Conservation (phyloP, 2,797 vertebrate genomes). For the Carcharodon carcharias region DNA sequence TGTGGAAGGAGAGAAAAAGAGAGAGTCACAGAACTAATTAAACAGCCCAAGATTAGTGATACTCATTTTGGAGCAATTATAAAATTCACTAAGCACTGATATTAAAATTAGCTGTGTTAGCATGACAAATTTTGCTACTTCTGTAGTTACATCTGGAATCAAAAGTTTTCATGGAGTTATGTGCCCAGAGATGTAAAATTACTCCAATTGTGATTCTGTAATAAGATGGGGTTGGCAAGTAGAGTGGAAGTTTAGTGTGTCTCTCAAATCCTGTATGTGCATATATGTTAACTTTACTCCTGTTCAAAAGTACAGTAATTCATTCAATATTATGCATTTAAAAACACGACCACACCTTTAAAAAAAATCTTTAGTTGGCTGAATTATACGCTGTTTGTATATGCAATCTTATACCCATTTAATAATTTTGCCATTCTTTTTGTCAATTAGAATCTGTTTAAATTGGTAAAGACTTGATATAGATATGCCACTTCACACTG, state of each 20-base stretch:
- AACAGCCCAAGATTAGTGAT: background rate
- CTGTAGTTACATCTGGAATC: constrained; percentile 9
- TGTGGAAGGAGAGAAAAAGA: constrained; percentile 50
- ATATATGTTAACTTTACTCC: background rate
- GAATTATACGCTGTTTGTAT: background rate
- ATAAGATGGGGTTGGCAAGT: background rate
- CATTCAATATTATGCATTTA: background rate
- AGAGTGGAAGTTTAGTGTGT: too few relatives aligned
- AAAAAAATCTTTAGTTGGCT: background rate
- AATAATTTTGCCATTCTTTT: too few relatives aligned
- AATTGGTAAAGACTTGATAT: background rate
- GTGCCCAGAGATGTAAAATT: background rate
- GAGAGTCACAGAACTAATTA: constrained; percentile 42
- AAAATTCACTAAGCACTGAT: background rate
- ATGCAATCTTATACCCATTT: background rate
- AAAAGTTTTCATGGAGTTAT: background rate
- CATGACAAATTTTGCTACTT: background rate
- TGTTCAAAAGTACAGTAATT: background rate
- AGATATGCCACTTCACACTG: background rate
- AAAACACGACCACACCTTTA: background rate
- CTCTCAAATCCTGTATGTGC: background rate
- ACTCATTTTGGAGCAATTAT: background rate
- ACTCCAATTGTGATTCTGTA: background rate
- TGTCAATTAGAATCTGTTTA: background rate
- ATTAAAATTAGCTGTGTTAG: background rate